These are phyloP conservation scores for Palloptera scutellata DNA, from an alignment of 2,888 invertebrate species.

Conservation along the genomic window DNA sequence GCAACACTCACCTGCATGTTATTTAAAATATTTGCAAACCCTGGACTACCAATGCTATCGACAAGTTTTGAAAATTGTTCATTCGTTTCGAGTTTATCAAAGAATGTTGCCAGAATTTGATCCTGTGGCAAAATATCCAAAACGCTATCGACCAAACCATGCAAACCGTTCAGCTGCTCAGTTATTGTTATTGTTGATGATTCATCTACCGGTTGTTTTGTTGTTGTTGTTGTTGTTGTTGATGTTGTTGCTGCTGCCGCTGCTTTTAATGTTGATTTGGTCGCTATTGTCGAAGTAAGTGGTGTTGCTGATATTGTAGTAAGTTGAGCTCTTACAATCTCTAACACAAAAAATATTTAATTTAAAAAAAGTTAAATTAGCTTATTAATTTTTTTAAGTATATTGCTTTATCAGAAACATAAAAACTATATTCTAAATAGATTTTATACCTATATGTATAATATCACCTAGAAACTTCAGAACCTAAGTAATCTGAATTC, in stretches of 20 bases:
- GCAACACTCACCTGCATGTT: constrained; percentile 57
- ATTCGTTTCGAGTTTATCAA: constrained; percentile 61
- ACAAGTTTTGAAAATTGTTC: constrained; percentile 59
- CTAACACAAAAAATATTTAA: too few species aligned
- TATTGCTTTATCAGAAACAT: too few species aligned
- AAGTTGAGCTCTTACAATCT: constrained; percentile 1
- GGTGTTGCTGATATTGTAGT: not conserved
- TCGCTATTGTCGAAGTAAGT: not conserved
- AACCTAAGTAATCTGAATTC: too few species aligned
- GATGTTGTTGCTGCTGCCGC: constrained; percentile 18
- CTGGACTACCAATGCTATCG: constrained; percentile 56
- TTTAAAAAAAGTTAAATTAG: not conserved
- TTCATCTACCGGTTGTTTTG: constrained; percentile 18
- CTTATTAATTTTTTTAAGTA: not conserved
- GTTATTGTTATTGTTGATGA: constrained; percentile 18
- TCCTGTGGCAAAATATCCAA: constrained; percentile 61
- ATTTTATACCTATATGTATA: too few species aligned
- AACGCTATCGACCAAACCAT: constrained; percentile 60
- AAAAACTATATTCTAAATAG: too few species aligned
- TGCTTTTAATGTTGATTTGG: constrained; percentile 13
- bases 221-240: constrained; percentile 9
- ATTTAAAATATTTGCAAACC: constrained; percentile 54
- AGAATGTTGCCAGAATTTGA: constrained; percentile 60
- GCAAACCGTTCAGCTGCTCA: constrained; percentile 55
- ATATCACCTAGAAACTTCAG: too few species aligned